Evolutionary conservation across 2,797 vertebrate genomes (phyloP), one percentile per base, ranked within the genome.

Genomic region (Hapalemur alaotrensis): DNA sequence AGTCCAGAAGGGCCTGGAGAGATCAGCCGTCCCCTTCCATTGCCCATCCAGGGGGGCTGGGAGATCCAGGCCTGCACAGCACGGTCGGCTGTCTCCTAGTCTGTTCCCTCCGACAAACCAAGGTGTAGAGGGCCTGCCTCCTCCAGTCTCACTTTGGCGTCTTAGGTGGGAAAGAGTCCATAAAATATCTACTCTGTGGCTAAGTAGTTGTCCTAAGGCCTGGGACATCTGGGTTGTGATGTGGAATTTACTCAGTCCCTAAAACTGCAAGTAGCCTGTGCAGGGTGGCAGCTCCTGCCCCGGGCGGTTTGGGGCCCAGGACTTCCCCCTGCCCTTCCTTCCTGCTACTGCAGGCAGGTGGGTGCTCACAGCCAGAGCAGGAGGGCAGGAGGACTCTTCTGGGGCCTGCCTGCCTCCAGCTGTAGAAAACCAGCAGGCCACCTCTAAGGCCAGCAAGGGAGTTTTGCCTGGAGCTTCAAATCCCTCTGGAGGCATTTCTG

Each of bases 401-500:
- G 32, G 7, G 32, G 35, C 50, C 65, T 76, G 52, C 78, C 20
- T 38, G 28, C 17, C 18, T 38, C 38, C 22, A 30, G 43, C 30
- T 59, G 43, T n/a, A 38, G 61, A 63, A 61, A 61, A 22, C 41
- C 48, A 43, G 41, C 4, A 54, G 57, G 76, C 28, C 5, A 32
- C n/a, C 25, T 43, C 23, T 23, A 41, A 94, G 84, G 75, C 84
- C 59, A 89, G 28, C 50, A 35, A 70, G 54, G 38, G 69, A 57
- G 23, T 54, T 73, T 67, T 69, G 7, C 57, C 28, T 50, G 61
- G 54, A 46, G 35, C 41, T 70, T 76, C 32, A 28, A 7, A 85
- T 75, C 48, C 57, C 59, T 76, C 72, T 28, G 38, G 61, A 70
- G 67, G 79, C 14, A 30, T 91, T 76, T 87, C 65, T 89, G 54